Conservation (phyloP, 1,140 invertebrate genomes). For the Notospermus geniculatus region DNA sequence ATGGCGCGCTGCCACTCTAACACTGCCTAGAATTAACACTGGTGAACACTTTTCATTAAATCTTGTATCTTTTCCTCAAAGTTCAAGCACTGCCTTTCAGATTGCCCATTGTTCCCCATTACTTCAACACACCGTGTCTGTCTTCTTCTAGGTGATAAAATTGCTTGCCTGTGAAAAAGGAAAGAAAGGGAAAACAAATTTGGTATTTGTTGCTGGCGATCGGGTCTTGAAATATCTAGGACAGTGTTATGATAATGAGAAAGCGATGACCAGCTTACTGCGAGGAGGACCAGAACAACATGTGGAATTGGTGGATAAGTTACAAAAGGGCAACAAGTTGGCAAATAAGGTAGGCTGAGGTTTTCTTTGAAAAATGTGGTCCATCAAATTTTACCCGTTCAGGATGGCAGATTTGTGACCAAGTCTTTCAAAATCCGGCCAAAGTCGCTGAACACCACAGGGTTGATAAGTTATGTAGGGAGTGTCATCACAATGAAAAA, state of each 20-base stretch:
- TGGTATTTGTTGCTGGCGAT: conserved; percentile 71
- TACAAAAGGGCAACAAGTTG: conserved; percentile 67
- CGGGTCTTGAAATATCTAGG: conserved; percentile 65
- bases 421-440: no score
- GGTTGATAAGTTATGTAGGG: no score
- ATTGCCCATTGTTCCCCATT: not conserved
- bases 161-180: conserved; percentile 68
- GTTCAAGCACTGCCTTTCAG: not conserved
- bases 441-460: no score
- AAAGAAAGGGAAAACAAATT: conserved; percentile 70
- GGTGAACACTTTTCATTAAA: not conserved
- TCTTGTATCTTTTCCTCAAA: no score
- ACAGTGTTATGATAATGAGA: conserved; percentile 65
- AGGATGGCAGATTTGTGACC: no score
- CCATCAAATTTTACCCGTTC: no score
- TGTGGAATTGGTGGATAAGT: conserved; percentile 68
- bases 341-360: conserved; percentile 63
- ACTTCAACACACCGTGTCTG: not conserved
- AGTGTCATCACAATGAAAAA: no score
- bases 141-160: conserved; percentile 62
- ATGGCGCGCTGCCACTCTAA: no score
- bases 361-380: not conserved
- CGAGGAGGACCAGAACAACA: conserved; percentile 70
- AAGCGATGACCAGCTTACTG: conserved; percentile 65
- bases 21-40: not conserved